A percentile compares a stretch with the other conserved stretches of the same genome.
Evolutionary conservation across 2,888 invertebrate species (phyloP).

Genomic region (Ornithoptera priamus): DNA sequence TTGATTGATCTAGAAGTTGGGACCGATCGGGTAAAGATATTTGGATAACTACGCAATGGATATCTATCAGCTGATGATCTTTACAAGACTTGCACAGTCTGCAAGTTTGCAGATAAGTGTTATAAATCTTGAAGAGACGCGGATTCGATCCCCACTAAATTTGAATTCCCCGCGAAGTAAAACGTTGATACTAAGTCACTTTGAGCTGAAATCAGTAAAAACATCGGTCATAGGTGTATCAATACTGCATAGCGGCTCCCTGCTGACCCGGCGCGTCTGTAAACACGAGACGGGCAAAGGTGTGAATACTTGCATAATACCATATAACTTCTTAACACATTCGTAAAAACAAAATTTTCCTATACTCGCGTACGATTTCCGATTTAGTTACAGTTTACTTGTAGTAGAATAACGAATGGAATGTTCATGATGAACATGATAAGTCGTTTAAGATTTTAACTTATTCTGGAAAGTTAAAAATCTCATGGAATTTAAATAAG

Average conservation of each 20-base stretch:
- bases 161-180: background rate
- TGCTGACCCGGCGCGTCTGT: slow-evolving; percentile 35
- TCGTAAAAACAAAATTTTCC: background rate
- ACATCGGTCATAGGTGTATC: slow-evolving; percentile 22
- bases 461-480: background rate
- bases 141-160: too few species aligned
- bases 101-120: too few species aligned
- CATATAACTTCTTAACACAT: background rate
- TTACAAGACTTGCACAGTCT: too few species aligned
- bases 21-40: too few species aligned
- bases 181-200: background rate
- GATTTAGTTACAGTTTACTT: background rate
- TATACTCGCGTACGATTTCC: background rate
- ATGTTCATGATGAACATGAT: background rate
- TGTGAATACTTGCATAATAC: background rate
- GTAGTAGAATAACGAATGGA: background rate
- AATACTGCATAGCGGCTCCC: slow-evolving; percentile 35
- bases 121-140: too few species aligned
- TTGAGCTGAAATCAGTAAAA: slow-evolving; percentile 2
- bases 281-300: slow-evolving; percentile 26
- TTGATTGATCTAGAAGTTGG: too few species aligned
- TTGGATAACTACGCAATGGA: too few species aligned
- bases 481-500: background rate
- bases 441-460: background rate
- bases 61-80: too few species aligned